Percentiles rank a stretch among this genome's conserved stretches.
phyloP scores from a whole-genome alignment of 1,140 invertebrate species.

The Antheraea pernyi region DNA sequence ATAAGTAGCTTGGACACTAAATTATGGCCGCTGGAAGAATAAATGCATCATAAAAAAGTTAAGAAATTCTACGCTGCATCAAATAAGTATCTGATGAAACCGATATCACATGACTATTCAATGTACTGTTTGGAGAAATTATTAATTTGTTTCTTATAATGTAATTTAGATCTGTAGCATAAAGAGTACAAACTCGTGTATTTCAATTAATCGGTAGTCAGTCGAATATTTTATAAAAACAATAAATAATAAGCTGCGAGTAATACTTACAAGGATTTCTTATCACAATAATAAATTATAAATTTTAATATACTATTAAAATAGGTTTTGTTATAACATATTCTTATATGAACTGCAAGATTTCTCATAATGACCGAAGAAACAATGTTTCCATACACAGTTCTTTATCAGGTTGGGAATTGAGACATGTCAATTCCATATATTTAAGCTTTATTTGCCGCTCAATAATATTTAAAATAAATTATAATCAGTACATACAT shows the following conservation, averaged over 20 bases:
- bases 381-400: neutral
- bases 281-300: no score
- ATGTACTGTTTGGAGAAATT: no score
- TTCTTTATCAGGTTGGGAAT: neutral
- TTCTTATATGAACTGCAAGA: neutral
- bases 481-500: neutral
- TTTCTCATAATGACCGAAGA: neutral
- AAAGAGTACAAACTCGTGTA: neutral
- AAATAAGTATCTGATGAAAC: no score
- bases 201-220: neutral
- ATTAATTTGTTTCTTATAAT: no score
- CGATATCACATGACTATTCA: no score
- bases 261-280: no score
- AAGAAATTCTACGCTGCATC: no score
- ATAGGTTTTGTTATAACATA: neutral
- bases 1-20: conserved; percentile 57
- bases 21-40: conserved; percentile 70
- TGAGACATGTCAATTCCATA: neutral
- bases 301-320: neutral
- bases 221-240: neutral
- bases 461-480: neutral
- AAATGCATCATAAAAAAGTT: conserved; percentile 32
- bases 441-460: neutral
- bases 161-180: neutral
- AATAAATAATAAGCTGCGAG: neutral